Conservation (phyloP, 2,113 vertebrate genomes). For the Spea multiplicata region DNA sequence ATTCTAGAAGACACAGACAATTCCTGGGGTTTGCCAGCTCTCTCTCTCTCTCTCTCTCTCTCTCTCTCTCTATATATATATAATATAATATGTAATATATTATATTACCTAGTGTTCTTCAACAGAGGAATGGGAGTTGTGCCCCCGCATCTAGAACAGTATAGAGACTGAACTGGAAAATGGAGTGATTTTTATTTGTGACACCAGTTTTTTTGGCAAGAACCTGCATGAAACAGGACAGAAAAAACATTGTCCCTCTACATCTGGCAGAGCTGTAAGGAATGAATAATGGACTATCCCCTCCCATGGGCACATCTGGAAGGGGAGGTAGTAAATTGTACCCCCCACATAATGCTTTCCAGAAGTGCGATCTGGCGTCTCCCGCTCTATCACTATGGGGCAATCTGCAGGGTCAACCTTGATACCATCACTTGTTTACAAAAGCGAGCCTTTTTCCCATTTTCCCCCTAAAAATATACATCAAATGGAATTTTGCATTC, state of each 20-base stretch:
- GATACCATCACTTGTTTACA: conserved; percentile 42
- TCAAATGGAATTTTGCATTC: background rate
- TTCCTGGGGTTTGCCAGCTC: no score
- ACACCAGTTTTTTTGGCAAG: background rate
- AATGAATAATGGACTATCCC: conserved; percentile 5
- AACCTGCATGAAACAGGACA: background rate
- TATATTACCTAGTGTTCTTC: no score
- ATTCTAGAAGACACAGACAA: no score
- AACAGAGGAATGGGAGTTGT: no score
- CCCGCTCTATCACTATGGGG: conserved; percentile 28
- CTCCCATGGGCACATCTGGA: conserved; percentile 41
- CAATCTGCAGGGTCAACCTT: conserved; percentile 42
- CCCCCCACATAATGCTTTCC: conserved; percentile 42
- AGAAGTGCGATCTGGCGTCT: conserved; percentile 30
- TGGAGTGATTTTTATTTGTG: no score
- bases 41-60: no score
- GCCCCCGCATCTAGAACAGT: no score
- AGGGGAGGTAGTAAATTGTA: conserved; percentile 30
- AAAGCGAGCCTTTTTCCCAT: background rate
- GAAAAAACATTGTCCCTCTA: background rate
- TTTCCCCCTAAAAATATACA: background rate
- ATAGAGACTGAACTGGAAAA: no score
- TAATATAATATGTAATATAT: no score
- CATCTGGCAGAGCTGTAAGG: background rate
- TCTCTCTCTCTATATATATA: no score